Evolutionary conservation across 2,888 invertebrate species (phyloP).

Genomic region (Pandemis heparana): DNA sequence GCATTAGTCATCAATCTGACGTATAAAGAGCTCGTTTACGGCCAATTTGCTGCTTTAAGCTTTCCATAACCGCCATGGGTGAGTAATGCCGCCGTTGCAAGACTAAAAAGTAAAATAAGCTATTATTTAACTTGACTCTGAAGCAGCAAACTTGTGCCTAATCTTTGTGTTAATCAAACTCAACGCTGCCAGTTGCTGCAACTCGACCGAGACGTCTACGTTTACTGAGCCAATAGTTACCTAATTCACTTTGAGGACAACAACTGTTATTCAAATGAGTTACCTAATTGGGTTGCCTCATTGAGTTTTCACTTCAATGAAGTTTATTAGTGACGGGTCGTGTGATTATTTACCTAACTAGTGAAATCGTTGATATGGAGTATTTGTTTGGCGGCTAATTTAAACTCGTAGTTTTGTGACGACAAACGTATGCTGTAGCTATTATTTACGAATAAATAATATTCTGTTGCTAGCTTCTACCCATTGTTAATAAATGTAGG

Average conservation of each 20-base stretch:
- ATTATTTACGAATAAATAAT: background rate
- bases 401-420: background rate
- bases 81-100: slow-evolving; percentile 19
- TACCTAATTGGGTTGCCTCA: slow-evolving; percentile 23
- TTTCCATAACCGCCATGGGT: slow-evolving; percentile 34
- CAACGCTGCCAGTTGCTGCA: background rate
- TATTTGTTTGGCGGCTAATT: background rate
- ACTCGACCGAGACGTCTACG: slow-evolving; percentile 8
- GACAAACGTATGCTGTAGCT: background rate
- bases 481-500: background rate
- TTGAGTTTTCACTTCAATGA: slow-evolving; percentile 14
- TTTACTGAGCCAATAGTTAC: slow-evolving; percentile 19
- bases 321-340: slow-evolving; percentile 13
- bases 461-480: background rate
- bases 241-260: slow-evolving; percentile 26
- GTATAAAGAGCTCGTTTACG: slow-evolving; percentile 40
- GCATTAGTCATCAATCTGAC: slow-evolving; percentile 42
- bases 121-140: slow-evolving; percentile 9
- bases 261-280: slow-evolving; percentile 28
- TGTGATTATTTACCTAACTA: slow-evolving; percentile 9
- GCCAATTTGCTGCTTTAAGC: slow-evolving; percentile 40
- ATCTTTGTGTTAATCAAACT: slow-evolving; percentile 12
- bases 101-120: slow-evolving; percentile 17
- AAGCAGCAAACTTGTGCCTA: slow-evolving; percentile 2
- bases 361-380: background rate